Conservation (phyloP, 2,113 vertebrate species). For the Alouatta palliata region DNA sequence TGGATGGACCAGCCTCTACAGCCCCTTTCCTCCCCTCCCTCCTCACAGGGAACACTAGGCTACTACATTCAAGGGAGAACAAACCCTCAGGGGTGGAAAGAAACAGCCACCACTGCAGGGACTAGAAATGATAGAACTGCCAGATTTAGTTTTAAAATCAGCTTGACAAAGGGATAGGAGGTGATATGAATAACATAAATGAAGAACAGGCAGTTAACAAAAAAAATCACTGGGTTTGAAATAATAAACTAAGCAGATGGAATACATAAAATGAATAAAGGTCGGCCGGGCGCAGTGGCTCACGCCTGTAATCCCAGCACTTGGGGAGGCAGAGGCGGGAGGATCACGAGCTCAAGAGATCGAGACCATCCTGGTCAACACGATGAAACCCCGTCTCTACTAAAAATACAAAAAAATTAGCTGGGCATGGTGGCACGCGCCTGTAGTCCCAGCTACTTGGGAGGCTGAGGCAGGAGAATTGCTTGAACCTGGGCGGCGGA, state of each 20-base stretch:
- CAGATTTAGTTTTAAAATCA: neutral
- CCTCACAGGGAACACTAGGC: neutral
- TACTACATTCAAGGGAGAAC: neutral
- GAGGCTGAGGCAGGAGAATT: no score
- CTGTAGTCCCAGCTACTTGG: no score
- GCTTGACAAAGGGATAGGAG: neutral
- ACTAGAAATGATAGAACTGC: neutral
- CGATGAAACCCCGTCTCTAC: no score
- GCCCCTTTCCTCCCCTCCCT: no score
- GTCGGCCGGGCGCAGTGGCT: no score
- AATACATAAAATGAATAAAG: neutral
- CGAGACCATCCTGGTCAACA: no score
- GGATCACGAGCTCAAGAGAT: no score
- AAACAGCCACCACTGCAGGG: neutral
- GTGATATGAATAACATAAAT: neutral
- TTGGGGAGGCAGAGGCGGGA: no score
- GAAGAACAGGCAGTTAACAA: neutral
- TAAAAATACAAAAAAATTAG: no score
- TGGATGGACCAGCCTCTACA: rapidly evolving
- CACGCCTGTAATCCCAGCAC: no score
- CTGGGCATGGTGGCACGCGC: no score
- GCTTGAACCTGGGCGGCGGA: no score
- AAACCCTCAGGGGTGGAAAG: neutral
- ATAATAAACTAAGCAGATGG: neutral
- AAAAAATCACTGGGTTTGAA: neutral